Base-by-base conservation (phyloP, 30 jellyfish, hydroid and myxozoan genomes). In the Rhopilema esculentum region DNA sequence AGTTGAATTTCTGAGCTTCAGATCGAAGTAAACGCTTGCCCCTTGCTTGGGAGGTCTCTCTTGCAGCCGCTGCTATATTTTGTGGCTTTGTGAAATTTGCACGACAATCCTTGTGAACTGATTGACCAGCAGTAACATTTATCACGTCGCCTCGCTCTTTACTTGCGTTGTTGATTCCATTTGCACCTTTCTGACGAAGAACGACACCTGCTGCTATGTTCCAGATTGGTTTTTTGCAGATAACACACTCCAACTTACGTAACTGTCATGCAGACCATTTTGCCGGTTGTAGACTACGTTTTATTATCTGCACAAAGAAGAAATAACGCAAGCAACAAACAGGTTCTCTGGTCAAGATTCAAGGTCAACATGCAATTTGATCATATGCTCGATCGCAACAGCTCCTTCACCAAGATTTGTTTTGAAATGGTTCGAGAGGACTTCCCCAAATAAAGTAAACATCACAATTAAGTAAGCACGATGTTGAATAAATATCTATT, bases 161-260 rank as follows among this genome's bases (percentile, higher is more conserved):
- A 77, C 88, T 77, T 49, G 88, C 88, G 62, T 77, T 57, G 88
- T 77, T 77, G 48, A 73, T 73, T 73, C 84, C 84, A 73, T 73
- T 32, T 73, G 84, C 84, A 73, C 84, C 84, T 73, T 73, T 73
- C 84, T 73, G 84, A 73, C 84, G 69, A 73, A 73, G 84, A 73
- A 73, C 33, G 23, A 49, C 70, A 32, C 84, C 84, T 68, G 28
- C 79, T 73, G 70, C 69, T 66, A 73, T 73, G 48, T 32, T 73
- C 84, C 84, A 73, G 84, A 49, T 73, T 73, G 72, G 72, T 64
- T 73, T 64, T 32, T 30, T 73, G 84, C 69, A 73, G 84, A 73
- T 27, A 73, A 73, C 84, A 73, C 84, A 73, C 71, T 73, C 84
- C 84, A 73, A 16, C 84, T 73, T 73, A 73, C 69, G 71, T 18